A percentile compares a stretch with the other conserved stretches of the same genome.
These are phyloP conservation scores for Melitaea cinxia DNA, from an alignment of 1,140 invertebrate genomes.

Conservation along the genomic window DNA sequence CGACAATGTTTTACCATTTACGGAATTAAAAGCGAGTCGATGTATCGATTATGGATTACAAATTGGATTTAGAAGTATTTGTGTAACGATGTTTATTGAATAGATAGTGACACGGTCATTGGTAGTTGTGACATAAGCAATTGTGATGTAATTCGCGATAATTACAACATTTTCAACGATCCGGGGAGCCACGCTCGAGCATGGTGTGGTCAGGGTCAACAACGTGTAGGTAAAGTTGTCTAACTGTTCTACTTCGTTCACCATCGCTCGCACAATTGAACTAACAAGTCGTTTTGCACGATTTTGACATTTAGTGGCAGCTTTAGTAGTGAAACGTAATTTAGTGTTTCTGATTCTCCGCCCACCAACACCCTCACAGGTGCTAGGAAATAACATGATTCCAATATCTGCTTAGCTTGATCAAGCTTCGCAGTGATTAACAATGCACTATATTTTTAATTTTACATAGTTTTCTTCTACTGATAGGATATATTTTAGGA, in stretches of 20 bases:
- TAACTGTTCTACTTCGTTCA: conserved; percentile 30
- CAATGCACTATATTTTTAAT: not conserved
- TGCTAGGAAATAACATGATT: conserved; percentile 32
- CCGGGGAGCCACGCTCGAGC: conserved; percentile 17
- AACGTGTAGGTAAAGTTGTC: conserved; percentile 31
- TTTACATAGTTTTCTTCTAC: no score
- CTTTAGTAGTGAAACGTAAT: conserved; percentile 31
- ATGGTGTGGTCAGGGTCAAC: conserved; percentile 32
- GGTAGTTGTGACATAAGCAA: conserved; percentile 23
- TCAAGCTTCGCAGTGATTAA: conserved; percentile 18
- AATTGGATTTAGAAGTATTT: conserved; percentile 26
- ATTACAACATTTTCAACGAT: conserved; percentile 35
- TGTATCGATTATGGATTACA: conserved; percentile 25
- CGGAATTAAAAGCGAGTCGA: conserved; percentile 26
- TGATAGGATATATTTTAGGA: no score
- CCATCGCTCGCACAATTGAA: conserved; percentile 31
- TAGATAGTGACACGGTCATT: conserved; percentile 26
- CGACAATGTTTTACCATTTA: conserved; percentile 24
- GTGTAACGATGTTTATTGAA: conserved; percentile 28
- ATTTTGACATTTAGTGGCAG: conserved; percentile 36
- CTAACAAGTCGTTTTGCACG: conserved; percentile 38
- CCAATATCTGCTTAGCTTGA: conserved; percentile 18
- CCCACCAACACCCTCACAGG: conserved; percentile 37
- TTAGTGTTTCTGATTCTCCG: conserved; percentile 34
- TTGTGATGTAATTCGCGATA: conserved; percentile 31